phyloP scores from a whole-genome alignment of 2,113 vertebrate genomes.

The Pardalotus punctatus region DNA sequence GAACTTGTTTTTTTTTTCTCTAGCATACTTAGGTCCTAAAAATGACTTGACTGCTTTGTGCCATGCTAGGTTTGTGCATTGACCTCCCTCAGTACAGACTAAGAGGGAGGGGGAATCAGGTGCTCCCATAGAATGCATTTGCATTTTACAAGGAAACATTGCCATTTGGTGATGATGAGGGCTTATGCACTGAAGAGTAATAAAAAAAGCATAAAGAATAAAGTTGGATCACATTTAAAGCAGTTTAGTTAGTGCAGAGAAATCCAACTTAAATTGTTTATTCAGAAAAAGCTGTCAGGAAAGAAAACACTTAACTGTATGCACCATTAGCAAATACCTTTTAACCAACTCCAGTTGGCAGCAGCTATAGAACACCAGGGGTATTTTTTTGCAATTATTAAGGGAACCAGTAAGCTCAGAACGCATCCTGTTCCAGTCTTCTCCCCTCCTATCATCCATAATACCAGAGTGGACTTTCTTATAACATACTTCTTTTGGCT shows the following conservation, averaged over 20 bases:
- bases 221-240: not conserved
- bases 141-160: not conserved
- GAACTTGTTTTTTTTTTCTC: not conserved
- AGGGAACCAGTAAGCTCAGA: not conserved
- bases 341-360: not conserved
- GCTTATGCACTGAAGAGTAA: not conserved
- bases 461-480: not conserved
- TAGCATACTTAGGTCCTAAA: not conserved
- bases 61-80: not conserved
- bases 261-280: not conserved
- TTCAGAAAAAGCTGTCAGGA: not conserved
- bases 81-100: fast-evolving
- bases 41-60: not conserved
- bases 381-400: not conserved
- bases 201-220: not conserved
- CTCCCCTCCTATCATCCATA: not conserved
- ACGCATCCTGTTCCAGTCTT: not conserved
- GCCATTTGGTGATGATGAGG: not conserved
- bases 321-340: not conserved
- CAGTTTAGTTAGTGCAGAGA: not conserved
- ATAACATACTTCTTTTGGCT: not conserved
- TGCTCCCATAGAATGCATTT: not conserved
- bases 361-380: not conserved
- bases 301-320: not conserved
- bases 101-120: not conserved